These are phyloP conservation scores for Mesaphorura yosii DNA, from an alignment of 1,140 invertebrate genomes.

Conservation along the genomic window DNA sequence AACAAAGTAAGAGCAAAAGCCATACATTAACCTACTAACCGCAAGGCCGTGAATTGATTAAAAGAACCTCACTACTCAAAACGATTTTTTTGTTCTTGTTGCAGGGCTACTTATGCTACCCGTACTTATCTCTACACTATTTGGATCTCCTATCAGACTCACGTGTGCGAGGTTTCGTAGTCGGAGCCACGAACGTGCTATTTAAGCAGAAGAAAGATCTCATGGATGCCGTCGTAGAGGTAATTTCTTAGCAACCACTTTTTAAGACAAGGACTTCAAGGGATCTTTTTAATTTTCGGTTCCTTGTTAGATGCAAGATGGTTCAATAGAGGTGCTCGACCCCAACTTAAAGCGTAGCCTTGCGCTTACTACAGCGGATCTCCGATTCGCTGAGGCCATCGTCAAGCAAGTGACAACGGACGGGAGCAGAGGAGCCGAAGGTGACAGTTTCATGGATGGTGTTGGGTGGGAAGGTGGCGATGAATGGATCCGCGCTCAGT, in stretches of 20 bases:
- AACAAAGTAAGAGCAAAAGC: conserved; percentile 17
- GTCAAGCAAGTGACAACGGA: conserved; percentile 71
- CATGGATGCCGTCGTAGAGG: conserved; percentile 84
- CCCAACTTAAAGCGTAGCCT: conserved; percentile 67
- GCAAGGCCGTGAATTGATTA: too few species aligned
- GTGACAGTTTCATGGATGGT: conserved; percentile 60
- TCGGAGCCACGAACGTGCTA: conserved; percentile 93
- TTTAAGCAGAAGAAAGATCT: conserved; percentile 91
- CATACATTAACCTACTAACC: too few species aligned
- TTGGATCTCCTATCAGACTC: conserved; percentile 80
- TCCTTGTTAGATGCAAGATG: conserved; percentile 50
- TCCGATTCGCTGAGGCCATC: conserved; percentile 88
- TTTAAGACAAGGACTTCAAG: conserved; percentile 7
- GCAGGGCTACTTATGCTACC: conserved; percentile 82
- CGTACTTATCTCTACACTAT: conserved; percentile 90
- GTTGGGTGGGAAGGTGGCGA: conserved; percentile 83
- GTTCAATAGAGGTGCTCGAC: conserved; percentile 78
- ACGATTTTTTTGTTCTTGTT: conserved; percentile 18
- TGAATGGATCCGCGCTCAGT: conserved; percentile 91
- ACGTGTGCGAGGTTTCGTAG: conserved; percentile 79
- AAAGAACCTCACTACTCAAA: too few species aligned
- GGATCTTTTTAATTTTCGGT: conserved; percentile 1
- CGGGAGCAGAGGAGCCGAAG: conserved; percentile 35
- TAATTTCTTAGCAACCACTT: conserved; percentile 37
- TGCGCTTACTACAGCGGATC: conserved; percentile 82